Evolutionary conservation across 2,113 vertebrate species (phyloP), one percentile per base, ranked within the genome.

Genomic region (Grammomys surdaster): DNA sequence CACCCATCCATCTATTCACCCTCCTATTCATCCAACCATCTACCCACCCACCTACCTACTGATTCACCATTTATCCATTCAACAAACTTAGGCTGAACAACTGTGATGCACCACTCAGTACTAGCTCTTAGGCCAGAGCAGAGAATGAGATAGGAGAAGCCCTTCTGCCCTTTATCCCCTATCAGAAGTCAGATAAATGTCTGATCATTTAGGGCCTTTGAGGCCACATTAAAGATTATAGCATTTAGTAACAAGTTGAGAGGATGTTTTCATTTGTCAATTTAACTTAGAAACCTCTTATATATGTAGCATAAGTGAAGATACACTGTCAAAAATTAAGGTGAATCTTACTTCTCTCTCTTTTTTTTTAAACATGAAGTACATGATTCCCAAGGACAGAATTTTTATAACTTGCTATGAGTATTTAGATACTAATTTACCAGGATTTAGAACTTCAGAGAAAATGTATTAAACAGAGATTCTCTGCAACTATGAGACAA

Each of bases 161-260:
- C 26, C 12, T 24, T 65, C 40, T 14, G 78, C 20, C 20, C n/a
- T n/a, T 58, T n/a, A 58, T 36, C 3, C n/a, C 56, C 69, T 84
- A 67, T n/a, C 36, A 54, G 56, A 54, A 84, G 54, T 31, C 31
- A 65, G n/a, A 70, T 20, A 20, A 17, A 31, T 36, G 16, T 22
- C 20, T 51, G 60, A 31, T 67, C 54, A 69, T 33, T 94, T 77
- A 78, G 14, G 54, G 24, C 40, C 40, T 85, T 82, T 3, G 13
- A 82, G 80, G 33, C 17, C 73, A 63, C n/a, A 4, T 84, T n/a
- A 40, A 94, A 69, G 56, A 82, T 58, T 33, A 58, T 78, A 46
- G 20, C 48, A 94, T 73, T 87, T 87, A 93, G 46, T 78, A 81
- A 89, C n/a, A 95, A 89, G 65, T 84, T 58, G 80, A 96, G n/a